These are phyloP conservation scores for Brachionus rubens DNA, from an alignment of 1,140 invertebrate genomes.

Conservation along the genomic window DNA sequence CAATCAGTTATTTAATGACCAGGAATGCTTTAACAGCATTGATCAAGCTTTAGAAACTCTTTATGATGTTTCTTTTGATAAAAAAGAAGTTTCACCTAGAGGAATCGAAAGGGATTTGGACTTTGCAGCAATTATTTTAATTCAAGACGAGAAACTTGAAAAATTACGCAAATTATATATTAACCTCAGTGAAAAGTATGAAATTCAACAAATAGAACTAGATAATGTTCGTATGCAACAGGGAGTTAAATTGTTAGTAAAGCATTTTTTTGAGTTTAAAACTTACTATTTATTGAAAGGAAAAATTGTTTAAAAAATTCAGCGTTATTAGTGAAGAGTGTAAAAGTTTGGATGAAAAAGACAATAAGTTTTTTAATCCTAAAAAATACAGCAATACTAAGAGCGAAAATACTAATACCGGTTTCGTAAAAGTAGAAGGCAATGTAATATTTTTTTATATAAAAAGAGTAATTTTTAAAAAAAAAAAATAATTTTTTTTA, in stretches of 20 bases:
- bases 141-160: not conserved
- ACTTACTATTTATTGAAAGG: not conserved
- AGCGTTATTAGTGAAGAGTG: not conserved
- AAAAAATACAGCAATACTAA: not conserved
- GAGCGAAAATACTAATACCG: not conserved
- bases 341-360: not conserved
- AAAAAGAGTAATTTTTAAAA: not conserved
- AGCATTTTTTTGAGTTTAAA: not conserved
- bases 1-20: not conserved
- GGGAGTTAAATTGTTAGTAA: not conserved
- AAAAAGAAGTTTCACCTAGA: not conserved
- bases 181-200: too few species aligned
- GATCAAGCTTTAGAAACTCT: constrained; percentile 9
- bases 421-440: not conserved
- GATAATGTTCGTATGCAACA: not conserved
- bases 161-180: not conserved
- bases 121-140: not conserved
- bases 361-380: not conserved
- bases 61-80: not conserved
- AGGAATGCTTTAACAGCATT: not conserved
- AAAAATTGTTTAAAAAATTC: not conserved
- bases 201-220: too few species aligned
- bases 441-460: not conserved
- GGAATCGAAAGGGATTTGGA: not conserved
- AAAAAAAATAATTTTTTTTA: not conserved